Base-by-base conservation (phyloP, 2,113 vertebrate genomes). In the Lates calcarifer region DNA sequence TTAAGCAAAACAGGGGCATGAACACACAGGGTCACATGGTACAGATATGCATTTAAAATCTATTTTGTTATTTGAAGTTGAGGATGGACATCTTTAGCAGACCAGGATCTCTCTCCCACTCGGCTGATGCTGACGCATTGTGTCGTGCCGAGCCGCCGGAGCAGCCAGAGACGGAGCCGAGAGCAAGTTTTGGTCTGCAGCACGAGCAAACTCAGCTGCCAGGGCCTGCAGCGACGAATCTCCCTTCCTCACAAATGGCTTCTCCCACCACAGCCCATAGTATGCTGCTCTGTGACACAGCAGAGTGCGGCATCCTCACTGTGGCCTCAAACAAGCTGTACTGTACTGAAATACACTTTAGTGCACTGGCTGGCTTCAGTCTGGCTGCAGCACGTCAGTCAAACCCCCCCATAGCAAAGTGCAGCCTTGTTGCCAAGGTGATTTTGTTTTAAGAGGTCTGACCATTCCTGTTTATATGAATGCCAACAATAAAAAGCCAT, bases 61-160 rank as follows among this genome's bases (percentile, higher is more conserved):
- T 5, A 12, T 4, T 5, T 10, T 22, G 49, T 43, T 68, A 8
- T 65, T 37, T 35, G 15, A 4, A 26, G 35, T 1, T 6, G 31
- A 35, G 45, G 60, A 31, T 56, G 51, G 45, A 71, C 17, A 8
- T 67, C 22, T 47, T 58, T 1, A 18, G 33, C 47, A 43, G 37
- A 24, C 56, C 10, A 31, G 37, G 62, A 63, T 72, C 24, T 60
- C 84, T 64, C 58, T 56, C 35, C 20, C 18, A 15, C 66, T 39
- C 17, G 0, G 69, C 39, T 88, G 87, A 91, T 0, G 82, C 51
- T 87, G 84, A 90, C 53, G 2, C 7, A 77, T 5, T 67, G 68
- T 85, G 87, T 72, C 86, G 51, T 80, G 56, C 22, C 0, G 47
- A 67, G 81, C 87, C 43, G 39, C 1, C 15, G 73, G 85, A 79